A percentile compares a stretch with the other conserved stretches of the same genome.
Evolutionary conservation across 2,113 vertebrate species (phyloP).

Genomic region (Orcinus orca): DNA sequence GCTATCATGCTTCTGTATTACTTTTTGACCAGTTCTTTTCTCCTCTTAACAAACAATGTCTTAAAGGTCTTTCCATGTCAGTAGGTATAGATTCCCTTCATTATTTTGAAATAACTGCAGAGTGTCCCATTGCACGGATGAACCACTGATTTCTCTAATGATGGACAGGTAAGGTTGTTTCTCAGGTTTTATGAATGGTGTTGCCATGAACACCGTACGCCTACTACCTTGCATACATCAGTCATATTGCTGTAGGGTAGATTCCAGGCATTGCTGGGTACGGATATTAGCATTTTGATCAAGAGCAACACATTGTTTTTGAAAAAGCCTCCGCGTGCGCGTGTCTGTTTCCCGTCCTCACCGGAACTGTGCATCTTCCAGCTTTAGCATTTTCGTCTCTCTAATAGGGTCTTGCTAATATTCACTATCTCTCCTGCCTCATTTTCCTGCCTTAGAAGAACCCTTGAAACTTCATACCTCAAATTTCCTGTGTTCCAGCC

Average conservation of each 20-base stretch:
- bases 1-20: background rate
- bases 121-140: background rate
- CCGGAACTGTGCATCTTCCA: background rate
- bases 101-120: background rate
- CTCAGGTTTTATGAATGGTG: background rate
- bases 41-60: background rate
- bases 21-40: background rate
- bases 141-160: background rate
- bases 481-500: background rate
- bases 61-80: background rate
- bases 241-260: background rate
- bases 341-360: background rate
- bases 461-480: background rate
- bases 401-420: background rate
- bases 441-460: background rate
- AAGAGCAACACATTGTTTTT: background rate
- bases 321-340: background rate
- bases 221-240: background rate
- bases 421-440: background rate
- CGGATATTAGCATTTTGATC: background rate
- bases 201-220: background rate
- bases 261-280: background rate
- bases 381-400: background rate
- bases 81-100: background rate
- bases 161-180: background rate